Conservation (phyloP, 2,888 invertebrate species). For the Osedax frankpressi region DNA sequence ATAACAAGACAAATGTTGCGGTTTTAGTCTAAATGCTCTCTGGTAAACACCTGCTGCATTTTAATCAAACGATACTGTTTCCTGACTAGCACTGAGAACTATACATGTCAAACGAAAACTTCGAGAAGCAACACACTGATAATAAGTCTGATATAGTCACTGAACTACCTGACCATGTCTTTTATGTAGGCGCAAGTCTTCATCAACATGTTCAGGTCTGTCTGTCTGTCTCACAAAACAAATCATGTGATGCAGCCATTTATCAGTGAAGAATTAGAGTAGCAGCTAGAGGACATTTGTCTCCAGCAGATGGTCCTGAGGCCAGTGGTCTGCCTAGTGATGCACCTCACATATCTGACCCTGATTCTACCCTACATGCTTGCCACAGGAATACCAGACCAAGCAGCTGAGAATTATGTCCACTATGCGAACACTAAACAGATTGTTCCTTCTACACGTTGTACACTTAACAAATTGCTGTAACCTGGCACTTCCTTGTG, state of each 20-base stretch:
- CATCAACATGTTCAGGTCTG: slow-evolving; percentile 2
- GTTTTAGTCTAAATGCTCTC: not conserved
- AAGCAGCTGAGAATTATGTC: not conserved
- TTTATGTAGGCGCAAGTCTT: slow-evolving; percentile 4
- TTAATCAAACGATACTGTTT: not conserved
- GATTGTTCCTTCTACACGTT: slow-evolving; percentile 6
- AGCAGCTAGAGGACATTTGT: slow-evolving; percentile 6
- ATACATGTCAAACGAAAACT: not conserved
- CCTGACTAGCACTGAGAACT: not conserved
- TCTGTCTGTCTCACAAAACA: slow-evolving; percentile 6
- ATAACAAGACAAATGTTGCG: not conserved
- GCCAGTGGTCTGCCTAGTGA: not conserved
- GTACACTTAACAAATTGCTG: slow-evolving; percentile 11
- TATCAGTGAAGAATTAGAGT: not conserved
- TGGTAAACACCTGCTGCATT: not conserved
- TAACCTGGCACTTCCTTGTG: slow-evolving; percentile 10
- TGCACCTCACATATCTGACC: slow-evolving; percentile 4
- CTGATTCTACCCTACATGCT: slow-evolving; percentile 9
- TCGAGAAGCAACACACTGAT: not conserved
- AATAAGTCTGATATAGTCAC: not conserved
- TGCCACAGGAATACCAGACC: slow-evolving; percentile 1
- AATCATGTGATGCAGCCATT: slow-evolving; percentile 2
- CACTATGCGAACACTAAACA: not conserved
- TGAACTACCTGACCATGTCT: slow-evolving; percentile 5
- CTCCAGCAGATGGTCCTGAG: not conserved